Conservation (phyloP, 2,797 vertebrate species). For the Schizothorax lantsangensis region DNA sequence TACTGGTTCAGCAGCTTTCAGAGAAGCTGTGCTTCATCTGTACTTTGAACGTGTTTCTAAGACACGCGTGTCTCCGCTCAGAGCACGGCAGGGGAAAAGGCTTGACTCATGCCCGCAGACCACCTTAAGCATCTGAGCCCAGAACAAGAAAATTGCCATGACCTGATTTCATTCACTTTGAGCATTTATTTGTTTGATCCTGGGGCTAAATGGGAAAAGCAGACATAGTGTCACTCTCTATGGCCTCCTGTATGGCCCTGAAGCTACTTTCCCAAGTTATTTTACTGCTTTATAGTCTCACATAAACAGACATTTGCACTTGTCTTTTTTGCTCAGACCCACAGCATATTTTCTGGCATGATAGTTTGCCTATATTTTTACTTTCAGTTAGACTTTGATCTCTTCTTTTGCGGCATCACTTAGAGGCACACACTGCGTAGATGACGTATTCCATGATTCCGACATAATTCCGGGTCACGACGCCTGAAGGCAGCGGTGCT, state of each 20-base stretch:
- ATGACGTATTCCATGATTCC: slow-evolving; percentile 4
- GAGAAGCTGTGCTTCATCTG: slow-evolving; percentile 19
- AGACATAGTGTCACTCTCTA: slow-evolving; percentile 25
- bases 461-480: slow-evolving; percentile 50
- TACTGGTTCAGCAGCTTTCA: slow-evolving; percentile 33
- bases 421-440: background rate
- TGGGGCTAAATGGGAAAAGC: slow-evolving; percentile 37
- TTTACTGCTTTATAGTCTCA: slow-evolving; percentile 1
- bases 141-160: slow-evolving; percentile 37
- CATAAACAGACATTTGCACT: slow-evolving; percentile 2
- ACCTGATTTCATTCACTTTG: slow-evolving; percentile 48
- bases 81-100: background rate
- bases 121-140: slow-evolving; percentile 33
- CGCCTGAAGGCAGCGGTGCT: slow-evolving; percentile 36
- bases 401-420: background rate
- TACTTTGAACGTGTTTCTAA: slow-evolving; percentile 27
- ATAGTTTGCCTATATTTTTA: slow-evolving; percentile 20
- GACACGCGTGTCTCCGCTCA: background rate
- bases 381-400: slow-evolving; percentile 41
- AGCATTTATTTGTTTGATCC: slow-evolving; percentile 55
- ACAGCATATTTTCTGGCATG: slow-evolving; percentile 21
- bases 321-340: slow-evolving; percentile 2
- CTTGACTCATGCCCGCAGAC: slow-evolving; percentile 28
- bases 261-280: slow-evolving; percentile 21
- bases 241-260: slow-evolving; percentile 17